phyloP scores from a whole-genome alignment of 2,113 vertebrate genomes.

The Promerops cafer region DNA sequence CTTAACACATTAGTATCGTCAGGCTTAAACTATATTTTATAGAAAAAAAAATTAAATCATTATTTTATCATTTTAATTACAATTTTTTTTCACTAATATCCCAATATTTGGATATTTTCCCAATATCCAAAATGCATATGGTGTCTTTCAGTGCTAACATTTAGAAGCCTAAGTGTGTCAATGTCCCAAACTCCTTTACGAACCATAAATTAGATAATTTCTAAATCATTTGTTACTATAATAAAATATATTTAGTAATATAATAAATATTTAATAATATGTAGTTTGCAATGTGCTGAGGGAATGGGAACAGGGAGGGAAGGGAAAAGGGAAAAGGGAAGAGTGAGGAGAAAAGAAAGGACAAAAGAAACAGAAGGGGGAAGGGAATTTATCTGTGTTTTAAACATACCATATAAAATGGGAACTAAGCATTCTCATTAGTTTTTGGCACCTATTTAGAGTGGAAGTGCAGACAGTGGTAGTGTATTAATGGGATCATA shows the following conservation, averaged over 20 bases:
- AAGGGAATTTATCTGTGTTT: neutral
- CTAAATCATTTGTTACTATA: neutral
- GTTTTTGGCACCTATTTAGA: neutral
- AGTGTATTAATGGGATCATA: neutral
- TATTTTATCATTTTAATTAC: neutral
- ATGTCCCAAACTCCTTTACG: neutral
- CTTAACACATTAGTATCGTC: neutral
- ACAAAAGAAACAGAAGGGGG: neutral
- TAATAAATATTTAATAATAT: neutral
- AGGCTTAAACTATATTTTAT: neutral
- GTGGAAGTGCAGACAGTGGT: neutral
- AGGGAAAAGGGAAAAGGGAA: neutral
- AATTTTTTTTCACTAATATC: neutral
- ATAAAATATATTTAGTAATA: neutral
- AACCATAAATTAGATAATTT: neutral
- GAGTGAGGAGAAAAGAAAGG: neutral
- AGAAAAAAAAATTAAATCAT: neutral
- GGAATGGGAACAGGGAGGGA: neutral
- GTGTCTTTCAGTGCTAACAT: neutral
- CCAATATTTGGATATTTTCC: too few species aligned
- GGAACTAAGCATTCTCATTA: neutral
- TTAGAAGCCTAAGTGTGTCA: neutral
- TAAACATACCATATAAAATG: neutral
- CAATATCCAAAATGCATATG: neutral
- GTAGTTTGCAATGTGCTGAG: neutral